These are phyloP conservation scores for Aphidoletes aphidimyza DNA, from an alignment of 2,888 invertebrate species.

Conservation along the genomic window DNA sequence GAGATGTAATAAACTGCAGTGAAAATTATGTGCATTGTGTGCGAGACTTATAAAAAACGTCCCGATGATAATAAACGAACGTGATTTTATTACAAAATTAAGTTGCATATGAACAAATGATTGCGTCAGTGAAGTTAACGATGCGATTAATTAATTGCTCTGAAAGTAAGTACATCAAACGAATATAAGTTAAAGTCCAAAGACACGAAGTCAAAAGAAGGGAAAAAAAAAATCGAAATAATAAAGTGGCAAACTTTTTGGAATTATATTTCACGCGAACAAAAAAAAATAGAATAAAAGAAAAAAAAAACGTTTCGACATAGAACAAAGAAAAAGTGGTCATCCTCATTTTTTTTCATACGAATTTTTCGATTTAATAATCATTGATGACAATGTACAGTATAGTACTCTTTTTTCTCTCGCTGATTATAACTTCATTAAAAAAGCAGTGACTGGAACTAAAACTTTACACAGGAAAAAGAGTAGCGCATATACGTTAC, in stretches of 20 bases:
- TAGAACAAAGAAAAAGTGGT: neutral
- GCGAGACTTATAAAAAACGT: neutral
- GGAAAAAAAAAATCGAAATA: neutral
- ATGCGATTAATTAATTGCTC: constrained; percentile 37
- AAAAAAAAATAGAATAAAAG: neutral
- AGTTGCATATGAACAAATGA: neutral
- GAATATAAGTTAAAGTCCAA: neutral
- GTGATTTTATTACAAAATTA: constrained; percentile 27
- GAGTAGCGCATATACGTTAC: neutral
- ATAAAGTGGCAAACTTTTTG: neutral
- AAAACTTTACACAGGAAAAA: neutral
- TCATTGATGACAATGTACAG: constrained; percentile 25
- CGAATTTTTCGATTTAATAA: neutral
- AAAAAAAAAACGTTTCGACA: neutral
- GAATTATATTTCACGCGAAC: too few species aligned
- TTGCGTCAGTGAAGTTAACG: neutral
- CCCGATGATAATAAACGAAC: neutral
- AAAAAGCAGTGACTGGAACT: neutral
- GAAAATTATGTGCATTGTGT: constrained; percentile 30
- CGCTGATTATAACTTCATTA: constrained; percentile 32
- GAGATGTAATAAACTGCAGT: neutral
- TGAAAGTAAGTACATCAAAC: neutral
- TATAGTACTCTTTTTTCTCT: neutral
- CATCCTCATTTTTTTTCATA: neutral
- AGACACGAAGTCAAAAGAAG: neutral